These are phyloP conservation scores for Lutjanus erythropterus DNA, from an alignment of 2,113 vertebrate genomes.

Conservation along the genomic window DNA sequence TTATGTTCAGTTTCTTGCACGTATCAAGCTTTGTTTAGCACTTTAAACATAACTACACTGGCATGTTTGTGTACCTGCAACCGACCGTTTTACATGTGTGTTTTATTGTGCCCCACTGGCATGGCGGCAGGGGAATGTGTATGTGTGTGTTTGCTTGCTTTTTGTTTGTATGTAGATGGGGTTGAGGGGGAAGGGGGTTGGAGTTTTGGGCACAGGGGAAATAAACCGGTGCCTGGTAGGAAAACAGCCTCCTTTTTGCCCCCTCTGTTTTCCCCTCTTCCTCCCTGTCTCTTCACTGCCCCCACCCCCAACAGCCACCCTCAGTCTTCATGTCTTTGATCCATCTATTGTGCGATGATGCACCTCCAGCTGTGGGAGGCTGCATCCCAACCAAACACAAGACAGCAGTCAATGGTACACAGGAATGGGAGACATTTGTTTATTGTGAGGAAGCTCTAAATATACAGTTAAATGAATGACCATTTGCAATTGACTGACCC, in stretches of 20 bases:
- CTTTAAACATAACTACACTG: constrained; percentile 41
- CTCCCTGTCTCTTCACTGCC: constrained; percentile 5
- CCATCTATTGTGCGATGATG: constrained; percentile 75
- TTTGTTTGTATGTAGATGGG: constrained; percentile 74
- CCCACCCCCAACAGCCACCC: constrained; percentile 70
- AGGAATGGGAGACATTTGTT: constrained; percentile 9
- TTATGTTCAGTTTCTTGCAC: background rate
- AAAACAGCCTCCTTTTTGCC: constrained; percentile 58
- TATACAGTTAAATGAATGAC: constrained; percentile 10
- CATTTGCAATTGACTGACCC: constrained; percentile 9
- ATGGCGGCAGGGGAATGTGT: constrained; percentile 30
- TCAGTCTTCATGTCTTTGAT: constrained; percentile 73
- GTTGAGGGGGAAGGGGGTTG: constrained; percentile 23
- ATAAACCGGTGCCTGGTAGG: constrained; percentile 74
- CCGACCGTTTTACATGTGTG: constrained; percentile 56
- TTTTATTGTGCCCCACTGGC: constrained; percentile 68
- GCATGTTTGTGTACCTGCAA: constrained; percentile 44
- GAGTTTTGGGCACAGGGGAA: constrained; percentile 70
- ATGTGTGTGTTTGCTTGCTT: constrained; percentile 45
- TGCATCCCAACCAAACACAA: constrained; percentile 44
- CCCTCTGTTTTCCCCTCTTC: constrained; percentile 39
- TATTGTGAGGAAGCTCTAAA: constrained; percentile 28
- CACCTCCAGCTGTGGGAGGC: constrained; percentile 60
- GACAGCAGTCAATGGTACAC: background rate
- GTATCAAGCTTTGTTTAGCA: constrained; percentile 22